Evolutionary conservation across 1,140 invertebrate genomes (phyloP).

Genomic region (Druon quercuslanigerum): DNA sequence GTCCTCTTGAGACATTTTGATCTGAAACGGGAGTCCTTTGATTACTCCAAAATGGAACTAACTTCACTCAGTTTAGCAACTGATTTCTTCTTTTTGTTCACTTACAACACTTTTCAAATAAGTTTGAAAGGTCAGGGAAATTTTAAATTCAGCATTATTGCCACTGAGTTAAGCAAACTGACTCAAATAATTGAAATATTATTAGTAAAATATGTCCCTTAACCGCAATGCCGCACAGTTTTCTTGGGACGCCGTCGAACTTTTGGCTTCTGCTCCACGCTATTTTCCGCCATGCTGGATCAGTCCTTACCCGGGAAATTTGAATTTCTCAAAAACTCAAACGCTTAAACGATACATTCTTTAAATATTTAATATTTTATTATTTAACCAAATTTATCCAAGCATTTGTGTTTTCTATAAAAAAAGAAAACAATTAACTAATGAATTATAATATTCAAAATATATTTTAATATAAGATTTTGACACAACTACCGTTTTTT

Average conservation of each 20-base stretch:
- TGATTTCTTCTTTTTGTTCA: constrained; percentile 1
- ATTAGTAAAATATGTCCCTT: neutral
- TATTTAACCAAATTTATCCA: too few species aligned
- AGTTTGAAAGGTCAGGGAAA: neutral
- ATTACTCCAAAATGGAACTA: neutral
- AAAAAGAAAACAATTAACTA: too few species aligned
- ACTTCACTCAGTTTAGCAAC: neutral
- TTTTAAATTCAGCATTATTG: neutral
- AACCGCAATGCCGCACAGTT: neutral
- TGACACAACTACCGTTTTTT: too few species aligned
- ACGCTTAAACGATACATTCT: too few species aligned
- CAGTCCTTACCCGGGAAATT: neutral
- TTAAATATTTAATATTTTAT: too few species aligned
- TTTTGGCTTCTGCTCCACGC: neutral
- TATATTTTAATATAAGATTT: too few species aligned
- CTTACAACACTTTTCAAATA: neutral
- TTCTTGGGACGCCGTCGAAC: constrained; percentile 3
- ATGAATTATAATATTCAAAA: too few species aligned
- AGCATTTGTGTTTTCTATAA: too few species aligned
- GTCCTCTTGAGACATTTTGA: constrained; percentile 72
- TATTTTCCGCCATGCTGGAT: constrained; percentile 7
- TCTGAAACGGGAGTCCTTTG: constrained; percentile 5
- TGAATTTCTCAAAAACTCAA: neutral
- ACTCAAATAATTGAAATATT: neutral
- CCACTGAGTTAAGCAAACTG: neutral